Conservation (phyloP, 1,140 invertebrate species). For the Acarapis woodi region DNA sequence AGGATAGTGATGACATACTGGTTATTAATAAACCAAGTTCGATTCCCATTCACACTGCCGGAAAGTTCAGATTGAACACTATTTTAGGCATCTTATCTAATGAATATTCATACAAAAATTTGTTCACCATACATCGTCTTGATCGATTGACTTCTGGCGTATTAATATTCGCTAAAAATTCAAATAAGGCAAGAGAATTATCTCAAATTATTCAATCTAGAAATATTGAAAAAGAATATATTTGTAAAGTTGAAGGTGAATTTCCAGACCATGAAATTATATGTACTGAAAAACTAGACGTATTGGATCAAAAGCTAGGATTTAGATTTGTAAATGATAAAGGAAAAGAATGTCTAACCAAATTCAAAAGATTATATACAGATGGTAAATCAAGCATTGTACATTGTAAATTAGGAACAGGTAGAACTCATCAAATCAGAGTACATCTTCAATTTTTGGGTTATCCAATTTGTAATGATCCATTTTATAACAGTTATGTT, state of each 20-base stretch:
- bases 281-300: neutral
- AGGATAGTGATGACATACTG: slow-evolving; percentile 87
- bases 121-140: slow-evolving; percentile 22
- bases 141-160: slow-evolving; percentile 34
- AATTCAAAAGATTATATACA: slow-evolving; percentile 32
- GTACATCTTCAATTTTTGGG: slow-evolving; percentile 95
- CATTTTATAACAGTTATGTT: slow-evolving; percentile 52
- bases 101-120: neutral
- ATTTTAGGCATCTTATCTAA: neutral
- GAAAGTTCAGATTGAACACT: slow-evolving; percentile 52
- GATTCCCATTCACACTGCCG: slow-evolving; percentile 83
- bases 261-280: slow-evolving; percentile 31
- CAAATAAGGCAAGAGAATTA: slow-evolving; percentile 66
- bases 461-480: slow-evolving; percentile 86
- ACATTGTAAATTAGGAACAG: slow-evolving; percentile 63
- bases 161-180: slow-evolving; percentile 65
- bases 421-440: slow-evolving; percentile 90
- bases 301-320: slow-evolving; percentile 30
- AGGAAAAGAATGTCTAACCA: slow-evolving; percentile 44
- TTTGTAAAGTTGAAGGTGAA: slow-evolving; percentile 77
- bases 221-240: slow-evolving; percentile 78
- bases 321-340: slow-evolving; percentile 9
- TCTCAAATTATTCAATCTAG: slow-evolving; percentile 72
- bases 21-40: slow-evolving; percentile 98
- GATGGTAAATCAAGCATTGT: slow-evolving; percentile 72